Evolutionary conservation across 2,888 invertebrate genomes (phyloP).

Genomic region (Belgica antarctica): DNA sequence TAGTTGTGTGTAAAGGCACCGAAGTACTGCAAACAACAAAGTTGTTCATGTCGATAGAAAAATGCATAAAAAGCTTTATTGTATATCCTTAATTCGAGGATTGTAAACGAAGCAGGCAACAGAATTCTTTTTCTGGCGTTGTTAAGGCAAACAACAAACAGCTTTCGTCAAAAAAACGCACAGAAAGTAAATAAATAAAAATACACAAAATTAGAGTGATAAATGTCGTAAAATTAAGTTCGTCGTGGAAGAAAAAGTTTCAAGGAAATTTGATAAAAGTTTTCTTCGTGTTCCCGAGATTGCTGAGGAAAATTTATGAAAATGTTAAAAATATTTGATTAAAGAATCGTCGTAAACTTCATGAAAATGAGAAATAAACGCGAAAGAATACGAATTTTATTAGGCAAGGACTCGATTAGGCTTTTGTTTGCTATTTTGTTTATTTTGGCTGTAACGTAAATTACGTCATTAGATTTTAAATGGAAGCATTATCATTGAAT

Average conservation of each 20-base stretch:
- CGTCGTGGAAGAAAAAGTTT: conserved; percentile 22
- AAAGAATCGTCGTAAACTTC: not conserved
- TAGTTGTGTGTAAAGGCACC: not conserved
- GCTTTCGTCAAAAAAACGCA: conserved; percentile 14
- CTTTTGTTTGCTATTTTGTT: no score
- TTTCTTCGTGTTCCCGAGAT: not conserved
- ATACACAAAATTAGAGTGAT: conserved; percentile 6
- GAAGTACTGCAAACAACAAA: conserved; percentile 6
- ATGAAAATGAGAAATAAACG: no score
- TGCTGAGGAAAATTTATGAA: conserved; percentile 1
- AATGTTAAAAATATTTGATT: conserved; percentile 1
- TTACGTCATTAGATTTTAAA: no score
- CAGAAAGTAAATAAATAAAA: not conserved
- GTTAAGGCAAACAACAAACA: not conserved
- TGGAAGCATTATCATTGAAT: no score
- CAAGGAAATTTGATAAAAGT: conserved; percentile 21
- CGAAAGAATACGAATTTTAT: no score
- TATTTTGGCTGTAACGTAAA: no score
- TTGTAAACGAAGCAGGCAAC: conserved; percentile 20
- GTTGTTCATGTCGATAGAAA: conserved; percentile 38
- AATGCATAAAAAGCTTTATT: conserved; percentile 39
- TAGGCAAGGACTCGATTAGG: no score
- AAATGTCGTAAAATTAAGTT: no score
- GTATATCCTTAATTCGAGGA: conserved; percentile 23
- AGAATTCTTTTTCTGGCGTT: no score